Base-by-base conservation (phyloP, 2,797 vertebrate genomes). In the Argya squamiceps region DNA sequence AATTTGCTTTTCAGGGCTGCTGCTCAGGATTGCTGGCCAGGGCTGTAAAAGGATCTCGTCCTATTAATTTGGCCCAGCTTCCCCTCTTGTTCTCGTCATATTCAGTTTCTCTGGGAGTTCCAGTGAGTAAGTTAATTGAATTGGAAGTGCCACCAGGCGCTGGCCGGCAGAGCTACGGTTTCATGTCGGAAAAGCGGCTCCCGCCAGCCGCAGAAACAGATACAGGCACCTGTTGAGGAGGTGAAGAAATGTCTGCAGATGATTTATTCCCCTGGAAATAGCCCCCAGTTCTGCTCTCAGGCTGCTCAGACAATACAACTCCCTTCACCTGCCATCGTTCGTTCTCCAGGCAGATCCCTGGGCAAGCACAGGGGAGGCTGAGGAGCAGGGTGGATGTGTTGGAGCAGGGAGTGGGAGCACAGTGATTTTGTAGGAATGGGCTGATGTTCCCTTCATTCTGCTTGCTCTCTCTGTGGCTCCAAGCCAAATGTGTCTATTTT, bases 1-100 rank as follows among this genome's bases (percentile, higher is more conserved):
- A 98, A 98, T 98, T 98, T 98, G 97, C 98, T 98, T 98, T 98
- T 97, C 98, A 98, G 96, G 97, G 97, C 70, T 95, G 94, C 96
- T 91, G 97, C 94, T 97, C 96, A 95, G 95, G 96, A 96, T 96
- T 97, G 96, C 91, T 93, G 94, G 80, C 77, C 41, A 69, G 94
- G 86, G 82, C 93, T 97, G 97, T 96, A 97, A 97, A 97, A 97
- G 97, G 97, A 98, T 97, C 97, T 97, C 65, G 84, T 98, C 96
- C 96, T 97, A 97, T 98, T 97, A 98, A 97, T 97, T 96, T 97
- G 97, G 96, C 87, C 92, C 78, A 89, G 94, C 97, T 95, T 84
- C 96, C 95, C 96, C 95, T 97, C 97, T 97, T 97, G 96, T 97
- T 98, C 93, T 97, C 60, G 41, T 82, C 95, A 92, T 96, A 97